Base-by-base conservation (phyloP, 92 coral and sea anemone species). In the Siderastrea siderea region DNA sequence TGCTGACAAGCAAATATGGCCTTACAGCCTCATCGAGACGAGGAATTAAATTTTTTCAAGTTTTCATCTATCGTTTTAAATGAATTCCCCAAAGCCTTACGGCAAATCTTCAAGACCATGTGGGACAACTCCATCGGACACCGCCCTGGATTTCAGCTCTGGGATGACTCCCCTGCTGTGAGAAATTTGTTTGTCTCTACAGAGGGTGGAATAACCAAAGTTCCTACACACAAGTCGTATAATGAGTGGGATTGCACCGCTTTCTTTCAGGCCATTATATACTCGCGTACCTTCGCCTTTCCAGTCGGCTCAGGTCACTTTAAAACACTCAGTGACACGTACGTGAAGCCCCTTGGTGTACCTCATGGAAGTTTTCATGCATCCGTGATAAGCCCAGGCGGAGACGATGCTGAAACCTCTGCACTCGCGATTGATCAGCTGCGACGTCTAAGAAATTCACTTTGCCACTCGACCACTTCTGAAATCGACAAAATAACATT, bases 161-260 rank as follows among this genome's bases (percentile, higher is more conserved):
- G 92, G 92, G 92, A 88, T 68, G 92, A 88, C 78, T 88, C 92
- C 5, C 16, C 65, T 7, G 78, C 53, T 3, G 92, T 88, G 52
- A 78, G 92, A 11, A 88, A 84, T 16, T 44, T 81, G 11, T 71
- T 82, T 53, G 16, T 67, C 12, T 46, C 67, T 49, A 74, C 48
- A 2, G 86, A 82, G 59, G 79, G 71, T 19, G 62, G 47, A 12
- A 69, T 6, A 1, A 44, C 2, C 15, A 74, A 19, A 2, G 57
- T 51, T 17, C 71, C 58, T 14, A 69, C 74, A 44, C 47, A 69
- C 2, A n/a, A 69, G 74, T 82, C 87, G 9, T 49, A 67, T 17
- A 69, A 70, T 10, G 79, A 82, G 15, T 82, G 87, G 87, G 87
- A 82, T 49, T 82, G 79, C 19, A 70, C 53, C 47, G 79, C 71